Conservation (phyloP, 2,888 invertebrate genomes). For the Lamellibrachia columna region DNA sequence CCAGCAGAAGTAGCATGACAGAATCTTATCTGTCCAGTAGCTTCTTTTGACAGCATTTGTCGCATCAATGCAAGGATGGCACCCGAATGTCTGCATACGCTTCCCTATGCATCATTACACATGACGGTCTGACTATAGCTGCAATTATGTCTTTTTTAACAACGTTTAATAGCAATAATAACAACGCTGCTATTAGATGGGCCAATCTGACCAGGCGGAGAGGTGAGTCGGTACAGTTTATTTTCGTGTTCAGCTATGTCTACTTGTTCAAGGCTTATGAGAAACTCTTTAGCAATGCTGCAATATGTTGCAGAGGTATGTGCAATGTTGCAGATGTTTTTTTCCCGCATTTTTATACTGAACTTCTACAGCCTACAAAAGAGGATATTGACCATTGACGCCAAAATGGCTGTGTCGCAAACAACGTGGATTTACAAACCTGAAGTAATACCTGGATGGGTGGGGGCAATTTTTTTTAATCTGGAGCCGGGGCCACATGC, state of each 20-base stretch:
- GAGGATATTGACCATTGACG: not conserved
- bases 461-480: not conserved
- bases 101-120: not conserved
- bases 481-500: not conserved
- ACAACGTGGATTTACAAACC: not conserved
- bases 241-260: not conserved
- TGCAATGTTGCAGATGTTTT: not conserved
- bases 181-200: not conserved
- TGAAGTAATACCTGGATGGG: not conserved
- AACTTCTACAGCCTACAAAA: not conserved
- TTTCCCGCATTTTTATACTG: not conserved
- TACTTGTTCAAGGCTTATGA: not conserved
- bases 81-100: not conserved
- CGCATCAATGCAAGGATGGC: not conserved
- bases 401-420: not conserved
- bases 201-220: not conserved
- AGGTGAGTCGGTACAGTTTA: not conserved
- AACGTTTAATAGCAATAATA: conserved; percentile 16
- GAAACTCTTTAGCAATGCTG: not conserved
- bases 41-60: not conserved
- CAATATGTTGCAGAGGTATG: not conserved
- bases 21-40: not conserved
- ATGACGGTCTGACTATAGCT: not conserved
- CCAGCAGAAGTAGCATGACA: not conserved
- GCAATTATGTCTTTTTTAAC: conserved; percentile 16